Base-by-base conservation (phyloP, 2,797 vertebrate species). In the Argyrosomus regius region DNA sequence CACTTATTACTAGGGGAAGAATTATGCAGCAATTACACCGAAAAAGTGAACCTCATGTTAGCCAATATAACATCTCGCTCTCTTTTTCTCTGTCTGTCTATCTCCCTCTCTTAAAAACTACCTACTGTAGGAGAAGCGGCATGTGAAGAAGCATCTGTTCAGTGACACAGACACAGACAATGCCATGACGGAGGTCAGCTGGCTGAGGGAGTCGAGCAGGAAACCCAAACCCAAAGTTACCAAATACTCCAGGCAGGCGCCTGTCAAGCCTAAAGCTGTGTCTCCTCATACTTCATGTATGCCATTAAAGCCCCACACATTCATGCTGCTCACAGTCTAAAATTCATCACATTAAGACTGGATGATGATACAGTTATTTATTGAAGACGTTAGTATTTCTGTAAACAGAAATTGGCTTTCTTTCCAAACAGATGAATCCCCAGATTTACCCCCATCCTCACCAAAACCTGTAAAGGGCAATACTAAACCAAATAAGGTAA, bases 111-210 rank as follows among this genome's bases (percentile, higher is more conserved):
- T 35, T 35, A 9, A 39, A 39, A 39, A 39, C 35, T 39, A 39
- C 35, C 18, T 6, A 17, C 41, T 75, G 26, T 46, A 93, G 93
- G 75, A 69, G 28, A 92, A 91, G 67, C 89, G 66, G 57, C 54
- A 87, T 85, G 90, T 87, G 57, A 96, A 93, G 85, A 97, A 96
- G 85, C 94, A 96, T 88, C 92, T 98, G 50, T 98, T 99, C 75
- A 98, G 97, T 94, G 97, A 98, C 88, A 95, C 95, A 68, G 97
- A 99, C 77, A 95, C 95, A 54, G 97, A 98, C 53, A 45, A 54
- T 26, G 72, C 74, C 75, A 93, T 57, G 80, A 95, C 84, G 26
- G 97, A 98, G 59, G 93, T 96, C 79, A 97, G 94, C 93, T 99
- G 98, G 98, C 90, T 98, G 12, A 95, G 66, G 52, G 95, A 97